These are phyloP conservation scores for Leuciscus idus DNA, from an alignment of 2,113 vertebrate genomes.

Conservation along the genomic window DNA sequence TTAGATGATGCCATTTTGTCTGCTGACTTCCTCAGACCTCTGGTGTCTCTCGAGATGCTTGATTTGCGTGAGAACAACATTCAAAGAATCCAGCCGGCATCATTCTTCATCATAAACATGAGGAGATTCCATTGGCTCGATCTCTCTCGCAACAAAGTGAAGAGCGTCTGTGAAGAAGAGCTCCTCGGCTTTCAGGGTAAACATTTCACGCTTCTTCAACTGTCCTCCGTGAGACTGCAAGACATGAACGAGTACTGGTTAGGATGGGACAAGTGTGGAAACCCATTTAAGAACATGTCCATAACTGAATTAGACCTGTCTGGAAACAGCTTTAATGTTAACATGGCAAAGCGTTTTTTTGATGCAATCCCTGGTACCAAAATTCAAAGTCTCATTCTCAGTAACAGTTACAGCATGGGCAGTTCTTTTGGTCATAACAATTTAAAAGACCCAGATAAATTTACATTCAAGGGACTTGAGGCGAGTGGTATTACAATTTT, in stretches of 20 bases:
- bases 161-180: constrained; percentile 78
- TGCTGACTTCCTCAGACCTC: constrained; percentile 77
- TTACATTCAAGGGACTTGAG: constrained; percentile 80
- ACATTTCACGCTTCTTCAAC: constrained; percentile 69
- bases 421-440: constrained; percentile 78
- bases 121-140: constrained; percentile 71
- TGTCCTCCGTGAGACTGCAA: constrained; percentile 64
- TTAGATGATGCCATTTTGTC: constrained; percentile 77
- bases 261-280: constrained; percentile 78
- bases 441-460: constrained; percentile 75
- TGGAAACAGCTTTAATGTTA: constrained; percentile 59
- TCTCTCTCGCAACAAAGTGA: constrained; percentile 75
- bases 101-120: constrained; percentile 81
- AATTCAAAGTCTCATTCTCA: constrained; percentile 69
- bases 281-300: constrained; percentile 80
- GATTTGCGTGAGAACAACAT: constrained; percentile 78
- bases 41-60: constrained; percentile 77
- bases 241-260: constrained; percentile 47
- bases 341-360: constrained; percentile 65
- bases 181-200: constrained; percentile 81
- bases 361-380: constrained; percentile 75
- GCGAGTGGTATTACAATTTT: constrained; percentile 71
- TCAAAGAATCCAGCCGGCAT: constrained; percentile 73
- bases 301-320: constrained; percentile 77
- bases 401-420: constrained; percentile 65